Evolutionary conservation across 2,113 vertebrate species (phyloP).

Genomic region (Psilopogon haemacephalus): DNA sequence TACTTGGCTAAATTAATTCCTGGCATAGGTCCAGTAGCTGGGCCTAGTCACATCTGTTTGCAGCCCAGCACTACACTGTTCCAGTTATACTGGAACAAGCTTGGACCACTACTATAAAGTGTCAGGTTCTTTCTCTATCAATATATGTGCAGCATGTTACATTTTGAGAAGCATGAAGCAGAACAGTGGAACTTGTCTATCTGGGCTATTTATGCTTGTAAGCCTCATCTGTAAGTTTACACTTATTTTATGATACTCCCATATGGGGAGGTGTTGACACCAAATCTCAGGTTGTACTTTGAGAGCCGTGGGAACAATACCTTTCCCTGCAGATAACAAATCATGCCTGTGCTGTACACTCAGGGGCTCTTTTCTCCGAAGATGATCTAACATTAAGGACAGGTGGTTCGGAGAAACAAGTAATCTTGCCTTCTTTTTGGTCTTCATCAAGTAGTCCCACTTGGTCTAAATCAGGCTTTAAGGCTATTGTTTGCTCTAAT

Average conservation of each 20-base stretch:
- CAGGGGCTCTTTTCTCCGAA: constrained; percentile 36
- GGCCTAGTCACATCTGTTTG: background rate
- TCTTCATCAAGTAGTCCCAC: constrained; percentile 53
- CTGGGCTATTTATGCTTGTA: background rate
- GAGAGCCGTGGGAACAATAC: constrained; percentile 71
- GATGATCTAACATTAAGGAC: constrained; percentile 41
- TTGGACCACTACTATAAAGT: background rate
- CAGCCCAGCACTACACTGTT: background rate
- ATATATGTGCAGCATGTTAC: rapidly evolving
- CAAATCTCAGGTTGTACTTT: background rate
- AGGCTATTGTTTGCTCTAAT: constrained; percentile 69
- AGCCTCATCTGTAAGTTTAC: background rate
- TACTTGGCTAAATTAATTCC: background rate
- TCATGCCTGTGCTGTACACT: background rate
- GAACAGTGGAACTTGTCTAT: background rate
- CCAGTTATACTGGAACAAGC: background rate
- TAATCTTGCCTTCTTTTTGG: constrained; percentile 50
- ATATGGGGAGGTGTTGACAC: background rate
- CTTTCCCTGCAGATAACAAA: constrained; percentile 29
- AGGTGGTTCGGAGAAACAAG: constrained; percentile 71
- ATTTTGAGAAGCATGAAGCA: background rate
- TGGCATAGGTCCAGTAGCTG: background rate
- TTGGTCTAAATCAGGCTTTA: constrained; percentile 64
- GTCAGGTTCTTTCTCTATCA: background rate
- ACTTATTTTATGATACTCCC: background rate